Conservation (phyloP, 2,888 invertebrate genomes). For the Lordiphosa fenestrarum region DNA sequence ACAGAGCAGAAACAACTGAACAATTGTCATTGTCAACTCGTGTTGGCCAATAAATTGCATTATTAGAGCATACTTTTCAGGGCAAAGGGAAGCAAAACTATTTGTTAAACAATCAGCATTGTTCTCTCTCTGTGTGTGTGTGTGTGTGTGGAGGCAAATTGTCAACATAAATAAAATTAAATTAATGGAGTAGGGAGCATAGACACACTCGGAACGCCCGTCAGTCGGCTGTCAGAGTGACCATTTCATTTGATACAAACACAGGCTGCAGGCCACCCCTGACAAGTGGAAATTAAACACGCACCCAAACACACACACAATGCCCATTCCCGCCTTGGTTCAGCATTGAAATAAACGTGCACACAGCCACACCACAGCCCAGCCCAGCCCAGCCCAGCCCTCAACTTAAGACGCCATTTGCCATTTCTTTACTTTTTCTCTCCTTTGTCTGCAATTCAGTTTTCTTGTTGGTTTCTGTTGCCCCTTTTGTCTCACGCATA, state of each 20-base stretch:
- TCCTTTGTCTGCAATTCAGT: slow-evolving; percentile 27
- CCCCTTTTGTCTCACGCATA: slow-evolving; percentile 14
- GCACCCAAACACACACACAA: slow-evolving; percentile 32
- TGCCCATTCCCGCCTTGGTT: slow-evolving; percentile 29
- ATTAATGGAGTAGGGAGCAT: slow-evolving; percentile 39
- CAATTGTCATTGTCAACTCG: slow-evolving; percentile 63
- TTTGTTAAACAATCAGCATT: slow-evolving; percentile 52
- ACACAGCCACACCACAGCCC: too few relatives aligned
- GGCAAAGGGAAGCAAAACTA: slow-evolving; percentile 37
- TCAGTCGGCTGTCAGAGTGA: slow-evolving; percentile 61
- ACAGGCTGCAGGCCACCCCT: slow-evolving; percentile 18
- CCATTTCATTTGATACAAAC: slow-evolving; percentile 60
- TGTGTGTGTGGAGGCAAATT: slow-evolving; percentile 47
- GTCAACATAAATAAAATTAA: slow-evolving; percentile 72
- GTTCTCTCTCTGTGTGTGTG: slow-evolving; percentile 22
- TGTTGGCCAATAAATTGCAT: slow-evolving; percentile 62
- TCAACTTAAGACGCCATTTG: slow-evolving; percentile 32
- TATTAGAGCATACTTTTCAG: slow-evolving; percentile 44
- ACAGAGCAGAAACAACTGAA: slow-evolving; percentile 25
- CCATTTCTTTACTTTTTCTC: slow-evolving; percentile 28
- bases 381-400: background rate
- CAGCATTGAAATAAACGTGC: slow-evolving; percentile 31
- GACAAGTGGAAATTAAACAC: slow-evolving; percentile 62
- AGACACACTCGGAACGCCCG: slow-evolving; percentile 29
- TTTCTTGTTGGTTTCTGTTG: slow-evolving; percentile 12